Evolutionary conservation across 2,113 vertebrate genomes (phyloP), one percentile per base, ranked within the genome.

Genomic region (Nicator chloris): DNA sequence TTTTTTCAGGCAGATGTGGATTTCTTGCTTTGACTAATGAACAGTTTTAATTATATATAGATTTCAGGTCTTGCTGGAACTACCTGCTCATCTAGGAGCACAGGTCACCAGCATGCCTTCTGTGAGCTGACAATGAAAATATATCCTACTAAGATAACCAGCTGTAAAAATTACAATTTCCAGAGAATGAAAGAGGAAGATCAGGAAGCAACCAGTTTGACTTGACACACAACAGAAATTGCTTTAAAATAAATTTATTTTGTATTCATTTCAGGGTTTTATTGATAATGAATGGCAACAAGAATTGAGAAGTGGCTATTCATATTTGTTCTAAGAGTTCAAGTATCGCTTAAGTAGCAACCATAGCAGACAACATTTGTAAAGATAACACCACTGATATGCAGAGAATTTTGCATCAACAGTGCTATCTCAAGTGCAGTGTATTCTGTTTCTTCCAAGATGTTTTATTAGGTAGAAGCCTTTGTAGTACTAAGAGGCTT

Each of bases 271-370:
- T 90, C 10, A 6, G 64, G 33, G 45, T 82, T 96, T 70, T 91
- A 66, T 60, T 72, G 40, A 56, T 45, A 93, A 39, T 27, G 70
- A 50, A 61, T 70, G 49, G 47, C 28, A 86, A 27, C 11, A 44
- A 33, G 44, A 76, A 42, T 80, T 72, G 63, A 90, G 75, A 95
- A 96, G 85, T 87, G 63, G 33, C 86, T 95, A 80, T 83, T 94
- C 51, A 22, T 85, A 68, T 87, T 88, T 90, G 59, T 95, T 79
- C n/a, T 26, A 47, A 65, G 75, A 90, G 82, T 92, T 92, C 90
- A 93, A 94, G 65, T 90, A 47, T 54, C 2, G 0, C 47, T 85
- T 45, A 91, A 95, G 63, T 64, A 81, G 85, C 68, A 87, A 33
- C 47, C 5, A 17, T 42, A 82, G 84, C 82, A 94, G 91, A 40